Percentiles rank a stretch among this genome's conserved stretches.
Evolutionary conservation across 2,797 vertebrate genomes (phyloP).

Genomic region (Hoplostethus mediterraneus): DNA sequence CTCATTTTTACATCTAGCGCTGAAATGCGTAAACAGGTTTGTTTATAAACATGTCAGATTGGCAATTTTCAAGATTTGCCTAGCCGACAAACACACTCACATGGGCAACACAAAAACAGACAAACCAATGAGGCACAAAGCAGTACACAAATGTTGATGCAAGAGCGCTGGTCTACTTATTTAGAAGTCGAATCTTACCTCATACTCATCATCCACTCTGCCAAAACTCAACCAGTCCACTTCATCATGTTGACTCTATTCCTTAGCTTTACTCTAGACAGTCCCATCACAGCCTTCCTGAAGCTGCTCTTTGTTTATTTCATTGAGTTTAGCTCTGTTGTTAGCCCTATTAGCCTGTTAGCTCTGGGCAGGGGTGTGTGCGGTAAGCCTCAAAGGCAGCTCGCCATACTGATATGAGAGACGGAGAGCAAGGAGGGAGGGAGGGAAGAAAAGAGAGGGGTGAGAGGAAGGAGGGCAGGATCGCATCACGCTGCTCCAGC

Average conservation of each 20-base stretch:
- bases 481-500: slow-evolving; percentile 57
- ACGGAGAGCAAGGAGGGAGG: slow-evolving; percentile 22
- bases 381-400: slow-evolving; percentile 31
- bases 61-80: background rate
- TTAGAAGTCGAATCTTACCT: slow-evolving; percentile 60
- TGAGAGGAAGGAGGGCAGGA: slow-evolving; percentile 38
- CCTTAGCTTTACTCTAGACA: slow-evolving; percentile 35
- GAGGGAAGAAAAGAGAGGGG: slow-evolving; percentile 13
- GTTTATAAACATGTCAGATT: background rate
- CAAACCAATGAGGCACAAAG: background rate
- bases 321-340: slow-evolving; percentile 12
- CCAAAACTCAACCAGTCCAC: slow-evolving; percentile 44
- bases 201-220: slow-evolving; percentile 26
- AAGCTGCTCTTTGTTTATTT: slow-evolving; percentile 20
- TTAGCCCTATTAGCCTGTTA: slow-evolving; percentile 56
- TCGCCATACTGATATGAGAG: slow-evolving; percentile 41
- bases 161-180: background rate
- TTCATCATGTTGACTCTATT: slow-evolving; percentile 20
- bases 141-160: slow-evolving; percentile 2
- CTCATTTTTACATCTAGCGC: slow-evolving; percentile 6
- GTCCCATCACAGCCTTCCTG: slow-evolving; percentile 32
- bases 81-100: background rate
- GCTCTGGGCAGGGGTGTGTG: slow-evolving; percentile 42
- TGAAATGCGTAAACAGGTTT: slow-evolving; percentile 6
- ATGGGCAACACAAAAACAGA: background rate